These are phyloP conservation scores for Isaurus tuberculatus DNA, from an alignment of 92 coral and sea anemone species.

Conservation along the genomic window DNA sequence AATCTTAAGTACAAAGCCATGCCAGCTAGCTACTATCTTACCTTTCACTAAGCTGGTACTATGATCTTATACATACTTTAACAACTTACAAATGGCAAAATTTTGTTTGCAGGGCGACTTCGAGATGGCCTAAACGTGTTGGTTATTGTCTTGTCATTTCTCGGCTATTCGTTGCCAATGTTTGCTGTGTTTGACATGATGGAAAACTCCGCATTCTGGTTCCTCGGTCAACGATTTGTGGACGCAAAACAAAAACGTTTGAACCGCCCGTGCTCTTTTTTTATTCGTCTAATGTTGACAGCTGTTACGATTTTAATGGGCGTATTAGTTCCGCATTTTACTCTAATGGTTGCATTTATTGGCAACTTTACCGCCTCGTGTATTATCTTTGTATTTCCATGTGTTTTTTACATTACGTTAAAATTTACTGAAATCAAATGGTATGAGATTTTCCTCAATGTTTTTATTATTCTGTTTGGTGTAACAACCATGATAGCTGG, in stretches of 20 bases:
- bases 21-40: no score
- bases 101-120: slow-evolving; percentile 4
- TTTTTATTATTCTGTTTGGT: slow-evolving; percentile 72
- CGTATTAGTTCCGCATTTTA: slow-evolving; percentile 77
- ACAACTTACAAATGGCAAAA: no score
- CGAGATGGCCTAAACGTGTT: slow-evolving; percentile 59
- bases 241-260: slow-evolving; percentile 61
- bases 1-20: no score
- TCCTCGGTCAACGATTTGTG: slow-evolving; percentile 56
- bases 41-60: neutral
- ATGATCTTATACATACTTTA: neutral
- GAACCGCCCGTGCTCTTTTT: slow-evolving; percentile 53
- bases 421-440: slow-evolving; percentile 62
- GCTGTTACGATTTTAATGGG: slow-evolving; percentile 67
- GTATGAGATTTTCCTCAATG: slow-evolving; percentile 70
- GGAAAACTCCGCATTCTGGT: slow-evolving; percentile 68
- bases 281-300: slow-evolving; percentile 67
- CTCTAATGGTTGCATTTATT: slow-evolving; percentile 75
- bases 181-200: slow-evolving; percentile 77
- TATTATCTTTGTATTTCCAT: slow-evolving; percentile 78
- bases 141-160: slow-evolving; percentile 67
- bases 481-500: slow-evolving; percentile 71
- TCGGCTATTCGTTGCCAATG: slow-evolving; percentile 80
- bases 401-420: slow-evolving; percentile 75
- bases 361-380: slow-evolving; percentile 80